Conservation (phyloP, 1,140 invertebrate species). For the Pantala flavescens region DNA sequence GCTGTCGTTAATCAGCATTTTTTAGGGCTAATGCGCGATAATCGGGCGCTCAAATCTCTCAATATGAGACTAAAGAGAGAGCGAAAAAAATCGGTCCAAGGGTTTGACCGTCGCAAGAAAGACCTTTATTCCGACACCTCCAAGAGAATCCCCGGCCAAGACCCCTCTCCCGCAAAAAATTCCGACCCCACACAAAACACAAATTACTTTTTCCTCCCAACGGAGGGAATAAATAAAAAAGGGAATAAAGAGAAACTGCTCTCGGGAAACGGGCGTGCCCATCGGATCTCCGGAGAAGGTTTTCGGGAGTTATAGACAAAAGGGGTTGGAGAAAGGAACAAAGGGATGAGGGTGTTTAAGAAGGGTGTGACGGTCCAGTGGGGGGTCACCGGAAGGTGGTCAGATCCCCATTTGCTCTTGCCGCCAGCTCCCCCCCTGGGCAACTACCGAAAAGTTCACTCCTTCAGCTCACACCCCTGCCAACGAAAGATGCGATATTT, state of each 20-base stretch:
- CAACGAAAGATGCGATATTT: background rate
- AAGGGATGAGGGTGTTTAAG: background rate
- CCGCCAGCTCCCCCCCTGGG: background rate
- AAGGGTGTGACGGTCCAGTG: background rate
- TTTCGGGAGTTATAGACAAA: background rate
- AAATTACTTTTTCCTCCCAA: background rate
- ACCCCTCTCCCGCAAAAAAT: no score
- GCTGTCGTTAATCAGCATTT: no score
- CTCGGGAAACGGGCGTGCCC: background rate
- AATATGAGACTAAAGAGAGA: no score
- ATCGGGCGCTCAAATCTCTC: no score
- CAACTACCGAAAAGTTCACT: background rate
- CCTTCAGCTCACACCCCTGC: background rate
- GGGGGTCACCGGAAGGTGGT: constrained; percentile 1
- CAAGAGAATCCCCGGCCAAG: no score
- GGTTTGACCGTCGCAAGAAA: no score
- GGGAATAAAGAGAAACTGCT: background rate
- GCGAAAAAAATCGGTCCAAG: no score
- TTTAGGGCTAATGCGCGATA: no score
- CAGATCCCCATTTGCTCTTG: background rate
- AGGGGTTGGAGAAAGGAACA: background rate
- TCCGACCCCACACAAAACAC: background rate
- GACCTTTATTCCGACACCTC: no score
- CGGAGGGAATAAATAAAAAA: background rate
- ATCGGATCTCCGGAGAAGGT: background rate